These are phyloP conservation scores for Oscheius myriophilus DNA, from an alignment of 2,888 invertebrate genomes.

Conservation along the genomic window DNA sequence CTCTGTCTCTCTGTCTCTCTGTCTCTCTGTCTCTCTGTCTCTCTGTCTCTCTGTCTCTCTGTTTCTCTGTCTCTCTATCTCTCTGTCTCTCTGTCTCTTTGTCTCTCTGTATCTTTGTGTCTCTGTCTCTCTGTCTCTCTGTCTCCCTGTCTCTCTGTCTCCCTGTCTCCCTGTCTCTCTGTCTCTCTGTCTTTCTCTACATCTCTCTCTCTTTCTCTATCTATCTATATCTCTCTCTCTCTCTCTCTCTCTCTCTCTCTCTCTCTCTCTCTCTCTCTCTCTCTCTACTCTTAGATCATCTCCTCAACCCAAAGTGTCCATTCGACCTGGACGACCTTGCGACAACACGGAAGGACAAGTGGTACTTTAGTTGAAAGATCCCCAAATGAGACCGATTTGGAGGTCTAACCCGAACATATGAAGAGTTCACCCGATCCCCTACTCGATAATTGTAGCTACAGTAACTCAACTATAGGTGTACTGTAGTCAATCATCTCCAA, in stretches of 20 bases:
- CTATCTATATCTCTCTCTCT: too few relatives aligned
- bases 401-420: neutral
- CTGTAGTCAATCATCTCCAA: too few relatives aligned
- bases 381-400: neutral
- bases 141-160: neutral
- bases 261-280: too few relatives aligned
- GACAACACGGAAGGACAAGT: neutral
- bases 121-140: too few relatives aligned
- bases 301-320: neutral
- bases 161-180: neutral
- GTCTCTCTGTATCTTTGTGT: too few relatives aligned
- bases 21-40: neutral
- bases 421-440: neutral
- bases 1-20: conserved; percentile 4
- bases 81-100: too few relatives aligned
- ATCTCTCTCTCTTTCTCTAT: too few relatives aligned
- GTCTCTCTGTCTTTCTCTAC: neutral
- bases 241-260: too few relatives aligned
- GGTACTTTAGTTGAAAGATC: too few relatives aligned
- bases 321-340: neutral
- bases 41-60: neutral
- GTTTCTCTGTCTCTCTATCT: too few relatives aligned
- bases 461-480: too few relatives aligned
- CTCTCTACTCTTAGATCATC: neutral
- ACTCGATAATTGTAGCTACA: too few relatives aligned